Conservation (phyloP, 2,113 vertebrate species). For the Apodemus sylvaticus region DNA sequence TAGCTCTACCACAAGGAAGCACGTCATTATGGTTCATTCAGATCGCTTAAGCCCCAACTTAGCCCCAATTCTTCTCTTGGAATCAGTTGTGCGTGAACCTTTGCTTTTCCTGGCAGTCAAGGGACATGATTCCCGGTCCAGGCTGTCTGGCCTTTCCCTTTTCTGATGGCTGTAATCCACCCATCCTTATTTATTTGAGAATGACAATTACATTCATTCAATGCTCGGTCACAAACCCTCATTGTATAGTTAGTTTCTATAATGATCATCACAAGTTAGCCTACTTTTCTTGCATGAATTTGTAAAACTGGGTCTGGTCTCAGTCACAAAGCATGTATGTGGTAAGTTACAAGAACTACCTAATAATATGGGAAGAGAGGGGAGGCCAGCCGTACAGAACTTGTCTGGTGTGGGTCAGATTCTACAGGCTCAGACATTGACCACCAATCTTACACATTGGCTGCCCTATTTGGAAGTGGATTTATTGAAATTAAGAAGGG, state of each 20-base stretch:
- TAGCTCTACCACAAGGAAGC: conserved; percentile 8
- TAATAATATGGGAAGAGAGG: background rate
- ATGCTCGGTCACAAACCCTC: background rate
- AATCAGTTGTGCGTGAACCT: background rate
- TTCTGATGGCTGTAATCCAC: background rate
- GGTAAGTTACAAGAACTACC: background rate
- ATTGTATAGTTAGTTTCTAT: conserved; percentile 1
- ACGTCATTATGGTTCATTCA: conserved; percentile 20
- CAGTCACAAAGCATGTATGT: background rate
- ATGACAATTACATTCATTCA: background rate
- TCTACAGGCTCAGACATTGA: background rate
- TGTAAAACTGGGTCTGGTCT: background rate
- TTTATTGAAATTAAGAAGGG: background rate
- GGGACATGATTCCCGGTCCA: background rate
- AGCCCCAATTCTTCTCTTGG: background rate
- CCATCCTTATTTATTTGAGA: background rate
- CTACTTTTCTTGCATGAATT: background rate
- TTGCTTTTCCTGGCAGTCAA: background rate
- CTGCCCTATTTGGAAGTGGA: background rate
- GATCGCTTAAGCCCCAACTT: background rate
- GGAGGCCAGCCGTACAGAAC: background rate
- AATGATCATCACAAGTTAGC: background rate
- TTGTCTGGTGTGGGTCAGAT: background rate
- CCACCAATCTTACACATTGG: no score
- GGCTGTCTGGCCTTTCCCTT: background rate